Evolutionary conservation across 2,113 vertebrate species (phyloP).

Genomic region (Pandion haliaetus): DNA sequence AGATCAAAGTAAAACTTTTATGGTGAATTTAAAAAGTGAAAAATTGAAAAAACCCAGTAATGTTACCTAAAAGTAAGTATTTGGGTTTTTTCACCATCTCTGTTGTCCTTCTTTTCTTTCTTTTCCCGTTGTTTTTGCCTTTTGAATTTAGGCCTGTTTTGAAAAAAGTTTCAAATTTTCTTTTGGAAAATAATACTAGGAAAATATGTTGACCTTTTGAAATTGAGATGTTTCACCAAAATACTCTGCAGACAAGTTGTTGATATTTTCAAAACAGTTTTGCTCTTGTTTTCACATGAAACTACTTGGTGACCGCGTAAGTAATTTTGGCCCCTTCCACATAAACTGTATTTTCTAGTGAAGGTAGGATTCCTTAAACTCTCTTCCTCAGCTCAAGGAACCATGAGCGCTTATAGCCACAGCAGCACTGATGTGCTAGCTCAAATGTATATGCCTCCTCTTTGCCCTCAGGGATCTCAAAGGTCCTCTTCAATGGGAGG

Average conservation of each 20-base stretch:
- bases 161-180: neutral
- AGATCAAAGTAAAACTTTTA: neutral
- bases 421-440: neutral
- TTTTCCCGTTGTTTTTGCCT: neutral
- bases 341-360: neutral
- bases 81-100: neutral
- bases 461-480: neutral
- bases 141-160: neutral
- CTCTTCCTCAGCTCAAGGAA: neutral
- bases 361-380: neutral
- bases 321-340: neutral
- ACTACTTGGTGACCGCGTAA: neutral
- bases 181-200: neutral
- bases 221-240: neutral
- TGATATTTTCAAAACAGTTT: conserved; percentile 1
- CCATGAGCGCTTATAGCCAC: neutral
- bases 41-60: neutral
- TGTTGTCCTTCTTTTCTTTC: neutral
- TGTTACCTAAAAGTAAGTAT: neutral
- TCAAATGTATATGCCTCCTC: neutral
- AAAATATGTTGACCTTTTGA: conserved; percentile 15
- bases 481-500: neutral
- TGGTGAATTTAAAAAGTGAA: neutral
- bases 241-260: neutral
- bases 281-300: neutral